A percentile compares a stretch with the other conserved stretches of the same genome.
phyloP scores from a whole-genome alignment of 2,797 vertebrate genomes.

The Percopsis omiscomaycus region DNA sequence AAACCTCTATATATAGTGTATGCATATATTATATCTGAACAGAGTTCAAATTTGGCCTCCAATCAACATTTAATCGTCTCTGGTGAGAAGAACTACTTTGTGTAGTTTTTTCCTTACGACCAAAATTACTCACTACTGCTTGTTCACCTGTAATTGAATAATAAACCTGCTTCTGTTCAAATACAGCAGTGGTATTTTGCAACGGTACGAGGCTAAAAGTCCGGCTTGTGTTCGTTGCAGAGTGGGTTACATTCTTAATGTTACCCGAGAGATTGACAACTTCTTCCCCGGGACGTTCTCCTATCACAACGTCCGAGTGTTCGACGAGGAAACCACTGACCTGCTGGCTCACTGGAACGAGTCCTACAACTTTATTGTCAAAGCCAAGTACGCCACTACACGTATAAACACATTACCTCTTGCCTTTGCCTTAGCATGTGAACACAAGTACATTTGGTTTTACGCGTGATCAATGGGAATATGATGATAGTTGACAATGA shows the following conservation, averaged over 20 bases:
- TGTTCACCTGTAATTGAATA: constrained; percentile 1
- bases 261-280: constrained; percentile 95
- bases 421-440: neutral
- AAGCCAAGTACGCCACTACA: constrained; percentile 85
- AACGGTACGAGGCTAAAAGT: neutral
- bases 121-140: too few species aligned
- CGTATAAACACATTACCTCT: neutral
- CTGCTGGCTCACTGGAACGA: constrained; percentile 97
- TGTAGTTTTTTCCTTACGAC: too few species aligned
- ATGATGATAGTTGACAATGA: too few species aligned
- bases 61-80: too few species aligned
- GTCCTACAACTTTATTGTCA: constrained; percentile 94
- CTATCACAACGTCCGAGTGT: constrained; percentile 92
- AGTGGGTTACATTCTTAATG: constrained; percentile 92
- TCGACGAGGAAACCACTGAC: constrained; percentile 91
- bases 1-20: too few species aligned
- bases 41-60: too few species aligned
- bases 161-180: neutral
- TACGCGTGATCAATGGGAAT: too few species aligned
- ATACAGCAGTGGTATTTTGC: neutral
- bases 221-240: constrained; percentile 62
- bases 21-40: too few species aligned
- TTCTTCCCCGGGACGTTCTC: constrained; percentile 93
- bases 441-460: neutral
- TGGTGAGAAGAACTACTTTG: too few species aligned